Conservation (phyloP, 1,140 invertebrate genomes). For the Halyomorpha halys region DNA sequence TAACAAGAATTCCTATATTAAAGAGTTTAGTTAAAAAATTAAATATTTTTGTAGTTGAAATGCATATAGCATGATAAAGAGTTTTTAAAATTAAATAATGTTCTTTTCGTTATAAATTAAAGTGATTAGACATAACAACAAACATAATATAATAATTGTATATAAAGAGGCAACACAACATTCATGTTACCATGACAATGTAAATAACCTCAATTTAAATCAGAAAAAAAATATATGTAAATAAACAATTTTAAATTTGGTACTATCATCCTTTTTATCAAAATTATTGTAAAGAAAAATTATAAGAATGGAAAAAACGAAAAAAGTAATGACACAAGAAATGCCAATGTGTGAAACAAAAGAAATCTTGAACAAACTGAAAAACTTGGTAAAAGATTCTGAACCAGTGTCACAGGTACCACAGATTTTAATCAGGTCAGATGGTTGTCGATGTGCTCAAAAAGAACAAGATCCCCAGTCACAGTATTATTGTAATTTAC, state of each 20-base stretch:
- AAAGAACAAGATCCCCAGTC: background rate
- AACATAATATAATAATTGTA: no score
- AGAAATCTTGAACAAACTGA: background rate
- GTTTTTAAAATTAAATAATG: no score
- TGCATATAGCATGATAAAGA: no score
- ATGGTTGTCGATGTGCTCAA: background rate
- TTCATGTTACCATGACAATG: background rate
- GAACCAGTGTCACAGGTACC: background rate
- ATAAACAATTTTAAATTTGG: background rate
- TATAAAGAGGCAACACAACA: no score
- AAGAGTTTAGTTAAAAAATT: no score
- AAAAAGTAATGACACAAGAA: background rate
- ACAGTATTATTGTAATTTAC: background rate
- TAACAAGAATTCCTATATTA: no score
- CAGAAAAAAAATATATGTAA: background rate
- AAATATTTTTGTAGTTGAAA: no score
- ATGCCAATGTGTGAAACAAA: constrained; percentile 3
- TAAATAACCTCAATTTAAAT: background rate
- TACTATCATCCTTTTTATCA: background rate
- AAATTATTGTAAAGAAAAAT: background rate
- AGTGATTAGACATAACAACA: no score
- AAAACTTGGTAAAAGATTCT: background rate
- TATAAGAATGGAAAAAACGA: background rate
- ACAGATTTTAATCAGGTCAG: background rate
- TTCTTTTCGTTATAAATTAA: no score